Evolutionary conservation across 2,113 vertebrate species (phyloP).

Genomic region (Nothocercus nigrocapillus): DNA sequence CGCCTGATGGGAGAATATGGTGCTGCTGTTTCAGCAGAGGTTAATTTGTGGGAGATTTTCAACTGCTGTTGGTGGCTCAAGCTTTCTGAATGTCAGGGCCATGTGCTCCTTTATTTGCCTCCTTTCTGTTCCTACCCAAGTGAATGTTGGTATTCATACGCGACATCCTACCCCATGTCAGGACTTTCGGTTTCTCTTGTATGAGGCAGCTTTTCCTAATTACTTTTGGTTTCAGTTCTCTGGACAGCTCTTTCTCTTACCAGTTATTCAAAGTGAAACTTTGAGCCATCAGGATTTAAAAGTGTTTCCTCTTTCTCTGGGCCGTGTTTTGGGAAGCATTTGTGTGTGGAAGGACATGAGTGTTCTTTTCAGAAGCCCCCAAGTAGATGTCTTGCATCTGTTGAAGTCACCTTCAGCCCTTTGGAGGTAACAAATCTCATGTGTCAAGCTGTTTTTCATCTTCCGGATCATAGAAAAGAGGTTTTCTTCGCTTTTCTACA

Average conservation of each 20-base stretch:
- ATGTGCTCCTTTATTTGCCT: rapidly evolving
- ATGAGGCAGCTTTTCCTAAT: neutral
- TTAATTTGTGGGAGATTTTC: neutral
- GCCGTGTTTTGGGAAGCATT: rapidly evolving
- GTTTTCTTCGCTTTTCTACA: neutral
- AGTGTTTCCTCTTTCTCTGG: neutral
- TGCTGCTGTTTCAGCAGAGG: neutral
- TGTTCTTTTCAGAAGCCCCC: neutral
- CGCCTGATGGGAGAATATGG: neutral
- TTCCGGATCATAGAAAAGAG: neutral
- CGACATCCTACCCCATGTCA: neutral
- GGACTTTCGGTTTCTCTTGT: neutral
- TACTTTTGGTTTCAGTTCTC: neutral
- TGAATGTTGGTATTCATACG: neutral
- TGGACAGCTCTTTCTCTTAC: neutral
- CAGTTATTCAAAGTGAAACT: neutral
- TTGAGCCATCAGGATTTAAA: rapidly evolving
- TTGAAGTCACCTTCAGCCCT: neutral
- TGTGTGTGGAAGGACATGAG: neutral
- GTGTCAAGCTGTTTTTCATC: neutral
- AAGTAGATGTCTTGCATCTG: neutral
- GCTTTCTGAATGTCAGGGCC: neutral
- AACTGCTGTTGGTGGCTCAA: neutral
- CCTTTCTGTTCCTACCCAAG: neutral
- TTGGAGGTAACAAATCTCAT: neutral